Percentiles rank a stretch among this genome's conserved stretches.
These are phyloP conservation scores for Sylvietta virens DNA, from an alignment of 2,113 vertebrate genomes.

Conservation along the genomic window DNA sequence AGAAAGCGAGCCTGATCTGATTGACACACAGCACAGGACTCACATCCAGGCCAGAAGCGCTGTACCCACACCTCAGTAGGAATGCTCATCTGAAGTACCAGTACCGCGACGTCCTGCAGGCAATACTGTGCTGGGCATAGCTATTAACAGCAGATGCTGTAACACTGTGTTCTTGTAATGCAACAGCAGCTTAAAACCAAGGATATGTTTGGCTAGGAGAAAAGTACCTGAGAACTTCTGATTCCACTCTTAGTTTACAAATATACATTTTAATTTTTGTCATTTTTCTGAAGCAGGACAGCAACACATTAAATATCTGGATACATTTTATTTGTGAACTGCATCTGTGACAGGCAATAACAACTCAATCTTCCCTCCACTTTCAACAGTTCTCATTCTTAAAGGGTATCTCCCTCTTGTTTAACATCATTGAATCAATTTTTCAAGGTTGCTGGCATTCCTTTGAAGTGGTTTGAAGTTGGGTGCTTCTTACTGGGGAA, in stretches of 20 bases:
- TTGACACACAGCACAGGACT: not conserved
- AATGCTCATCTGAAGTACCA: not conserved
- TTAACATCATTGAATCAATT: not conserved
- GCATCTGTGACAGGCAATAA: not conserved
- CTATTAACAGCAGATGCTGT: not conserved
- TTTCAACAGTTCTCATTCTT: not conserved
- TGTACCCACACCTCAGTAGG: not conserved
- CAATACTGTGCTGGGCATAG: not conserved
- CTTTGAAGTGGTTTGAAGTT: not conserved
- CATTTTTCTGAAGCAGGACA: not conserved
- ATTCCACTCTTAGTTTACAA: not conserved
- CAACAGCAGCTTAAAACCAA: not conserved
- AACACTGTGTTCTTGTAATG: not conserved
- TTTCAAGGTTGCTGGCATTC: not conserved
- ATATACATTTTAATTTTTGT: not conserved
- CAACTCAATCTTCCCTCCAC: not conserved
- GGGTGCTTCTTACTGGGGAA: not conserved
- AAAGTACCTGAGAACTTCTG: not conserved
- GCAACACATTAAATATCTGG: not conserved
- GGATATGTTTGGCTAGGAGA: too few species aligned
- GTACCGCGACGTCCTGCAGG: not conserved
- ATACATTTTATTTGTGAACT: not conserved
- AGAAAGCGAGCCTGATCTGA: not conserved
- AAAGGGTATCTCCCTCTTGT: not conserved
- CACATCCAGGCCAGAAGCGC: not conserved